These are phyloP conservation scores for Unio pictorum DNA, from an alignment of 2,888 invertebrate genomes.

Conservation along the genomic window DNA sequence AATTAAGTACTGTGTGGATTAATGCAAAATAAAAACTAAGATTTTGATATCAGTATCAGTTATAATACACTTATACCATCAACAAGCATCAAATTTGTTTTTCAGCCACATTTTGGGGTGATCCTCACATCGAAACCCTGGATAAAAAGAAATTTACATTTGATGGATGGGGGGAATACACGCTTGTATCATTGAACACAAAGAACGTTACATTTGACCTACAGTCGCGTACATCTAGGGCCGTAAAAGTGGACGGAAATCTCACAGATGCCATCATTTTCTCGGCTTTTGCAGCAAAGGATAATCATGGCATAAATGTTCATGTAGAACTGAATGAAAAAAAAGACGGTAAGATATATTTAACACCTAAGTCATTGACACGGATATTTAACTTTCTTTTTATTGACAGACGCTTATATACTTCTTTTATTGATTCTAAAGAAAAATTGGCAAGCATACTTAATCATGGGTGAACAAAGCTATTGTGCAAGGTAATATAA, in stretches of 20 bases:
- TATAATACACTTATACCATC: too few species aligned
- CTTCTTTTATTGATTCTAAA: too few species aligned
- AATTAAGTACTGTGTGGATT: too few species aligned
- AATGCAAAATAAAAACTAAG: too few species aligned
- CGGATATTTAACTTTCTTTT: too few species aligned
- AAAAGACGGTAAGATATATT: conserved; percentile 12
- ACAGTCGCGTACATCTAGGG: not conserved
- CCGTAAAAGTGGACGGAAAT: conserved; percentile 14
- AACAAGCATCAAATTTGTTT: not conserved
- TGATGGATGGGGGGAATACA: conserved; percentile 40
- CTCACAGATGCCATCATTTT: conserved; percentile 38
- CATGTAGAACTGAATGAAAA: conserved; percentile 28
- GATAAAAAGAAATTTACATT: conserved; percentile 34
- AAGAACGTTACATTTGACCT: not conserved
- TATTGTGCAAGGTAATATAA: too few species aligned
- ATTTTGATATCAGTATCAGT: not conserved
- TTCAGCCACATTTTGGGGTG: conserved; percentile 22
- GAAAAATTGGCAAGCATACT: too few species aligned
- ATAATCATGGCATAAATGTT: conserved; percentile 15
- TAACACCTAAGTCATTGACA: too few species aligned
- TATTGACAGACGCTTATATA: too few species aligned
- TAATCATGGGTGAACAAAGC: too few species aligned
- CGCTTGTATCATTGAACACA: conserved; percentile 8
- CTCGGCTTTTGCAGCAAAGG: conserved; percentile 35
- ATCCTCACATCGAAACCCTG: conserved; percentile 35